phyloP scores from a whole-genome alignment of 2,888 invertebrate species.

The Nebria salina region DNA sequence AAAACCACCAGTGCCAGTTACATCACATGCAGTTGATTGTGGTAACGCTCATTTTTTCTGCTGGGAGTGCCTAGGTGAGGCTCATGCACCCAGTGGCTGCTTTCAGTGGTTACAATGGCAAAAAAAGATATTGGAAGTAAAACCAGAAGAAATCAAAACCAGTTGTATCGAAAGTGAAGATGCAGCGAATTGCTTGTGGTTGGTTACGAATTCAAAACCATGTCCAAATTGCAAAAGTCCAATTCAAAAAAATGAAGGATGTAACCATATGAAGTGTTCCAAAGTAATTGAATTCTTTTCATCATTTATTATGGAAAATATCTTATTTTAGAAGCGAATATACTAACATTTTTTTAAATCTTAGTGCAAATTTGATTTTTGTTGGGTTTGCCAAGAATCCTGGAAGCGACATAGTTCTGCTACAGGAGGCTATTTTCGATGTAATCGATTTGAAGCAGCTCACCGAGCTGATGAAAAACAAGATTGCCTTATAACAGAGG shows the following conservation, averaged over 20 bases:
- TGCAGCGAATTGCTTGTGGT: constrained; percentile 73
- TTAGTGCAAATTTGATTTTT: constrained; percentile 77
- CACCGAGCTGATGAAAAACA: constrained; percentile 71
- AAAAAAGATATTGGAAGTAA: constrained; percentile 70
- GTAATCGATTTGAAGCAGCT: constrained; percentile 70
- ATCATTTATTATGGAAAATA: too few species aligned
- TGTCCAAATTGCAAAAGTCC: constrained; percentile 77
- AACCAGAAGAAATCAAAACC: constrained; percentile 69
- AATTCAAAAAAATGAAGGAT: constrained; percentile 77
- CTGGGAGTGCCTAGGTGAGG: constrained; percentile 70
- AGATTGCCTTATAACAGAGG: constrained; percentile 68
- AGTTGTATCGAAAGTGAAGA: constrained; percentile 68
- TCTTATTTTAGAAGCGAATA: too few species aligned
- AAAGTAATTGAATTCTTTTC: constrained; percentile 63
- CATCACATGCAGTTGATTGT: constrained; percentile 74
- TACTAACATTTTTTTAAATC: too few species aligned
- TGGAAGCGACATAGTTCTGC: constrained; percentile 77
- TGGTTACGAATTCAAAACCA: constrained; percentile 75
- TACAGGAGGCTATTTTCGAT: constrained; percentile 75
- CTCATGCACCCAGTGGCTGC: constrained; percentile 75
- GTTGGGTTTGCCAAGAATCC: constrained; percentile 77
- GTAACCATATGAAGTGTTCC: constrained; percentile 78
- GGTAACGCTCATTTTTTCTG: constrained; percentile 77
- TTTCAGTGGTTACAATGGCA: constrained; percentile 71
- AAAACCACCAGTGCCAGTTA: constrained; percentile 55